These are phyloP conservation scores for Amyelois transitella DNA, from an alignment of 1,140 invertebrate species.

Conservation along the genomic window DNA sequence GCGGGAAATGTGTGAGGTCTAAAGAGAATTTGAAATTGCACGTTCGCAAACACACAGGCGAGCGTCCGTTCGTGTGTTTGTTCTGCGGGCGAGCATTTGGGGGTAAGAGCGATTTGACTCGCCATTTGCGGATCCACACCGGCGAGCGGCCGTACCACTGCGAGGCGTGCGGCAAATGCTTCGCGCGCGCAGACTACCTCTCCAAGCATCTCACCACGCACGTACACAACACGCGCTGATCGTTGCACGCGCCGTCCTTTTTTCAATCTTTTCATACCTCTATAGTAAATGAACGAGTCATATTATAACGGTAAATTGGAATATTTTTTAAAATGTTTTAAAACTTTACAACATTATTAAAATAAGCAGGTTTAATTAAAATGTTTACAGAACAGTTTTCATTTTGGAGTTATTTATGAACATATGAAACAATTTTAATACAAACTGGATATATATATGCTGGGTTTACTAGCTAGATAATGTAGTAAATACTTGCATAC, in stretches of 20 bases:
- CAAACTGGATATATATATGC: not conserved
- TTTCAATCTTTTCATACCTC: slow-evolving; percentile 49
- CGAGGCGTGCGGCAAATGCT: slow-evolving; percentile 93
- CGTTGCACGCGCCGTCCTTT: slow-evolving; percentile 44
- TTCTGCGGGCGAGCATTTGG: slow-evolving; percentile 91
- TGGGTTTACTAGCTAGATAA: not conserved
- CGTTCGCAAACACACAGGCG: slow-evolving; percentile 91
- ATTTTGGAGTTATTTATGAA: slow-evolving; percentile 49
- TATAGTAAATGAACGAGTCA: slow-evolving; percentile 58
- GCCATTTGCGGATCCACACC: slow-evolving; percentile 90
- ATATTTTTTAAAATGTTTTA: slow-evolving; percentile 73
- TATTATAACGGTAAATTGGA: slow-evolving; percentile 61
- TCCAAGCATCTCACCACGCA: slow-evolving; percentile 93
- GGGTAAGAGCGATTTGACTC: slow-evolving; percentile 89
- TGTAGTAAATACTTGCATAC: not conserved
- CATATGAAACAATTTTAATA: not conserved
- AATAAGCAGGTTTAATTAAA: slow-evolving; percentile 65
- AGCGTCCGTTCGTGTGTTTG: slow-evolving; percentile 89
- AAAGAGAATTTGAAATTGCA: slow-evolving; percentile 92
- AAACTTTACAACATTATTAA: slow-evolving; percentile 65
- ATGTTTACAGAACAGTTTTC: slow-evolving; percentile 58
- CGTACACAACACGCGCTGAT: slow-evolving; percentile 81
- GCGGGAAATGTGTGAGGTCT: slow-evolving; percentile 90
- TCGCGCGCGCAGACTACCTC: slow-evolving; percentile 91
- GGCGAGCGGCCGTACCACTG: slow-evolving; percentile 91